Base-by-base conservation (phyloP, 2,113 vertebrate genomes). In the Orthonyx spaldingii region DNA sequence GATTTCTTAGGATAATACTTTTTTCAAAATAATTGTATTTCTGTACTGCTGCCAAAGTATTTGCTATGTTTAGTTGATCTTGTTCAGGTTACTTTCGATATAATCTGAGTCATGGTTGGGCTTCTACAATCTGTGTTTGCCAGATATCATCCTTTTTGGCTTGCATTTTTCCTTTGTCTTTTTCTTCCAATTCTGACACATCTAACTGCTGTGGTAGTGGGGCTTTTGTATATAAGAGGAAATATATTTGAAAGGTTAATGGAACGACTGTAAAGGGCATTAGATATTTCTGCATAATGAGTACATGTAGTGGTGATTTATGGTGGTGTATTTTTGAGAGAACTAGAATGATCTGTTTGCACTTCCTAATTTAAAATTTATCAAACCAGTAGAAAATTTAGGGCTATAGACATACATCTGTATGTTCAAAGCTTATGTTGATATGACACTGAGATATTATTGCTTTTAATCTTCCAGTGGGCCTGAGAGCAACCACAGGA, bases 71-170 rank as follows among this genome's bases (percentile, higher is more conserved):
- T 33, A 44, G 9, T 21, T 79, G n/a, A 47, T 79, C 28, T 82
- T 3, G 16, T 78, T 42, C 28, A 55, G 9, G 1, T 68, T 75
- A 33, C 4, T 63, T 82, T 68, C 0, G 0, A 20, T 82, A 39
- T 44, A 32, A 26, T 79, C 30, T 33, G 30, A 68, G 19, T 84
- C 24, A 32, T 53, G 12, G 10, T 30, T 78, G 37, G 21, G 10
- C 33, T 82, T 81, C 65, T 53, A 5, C 42, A 42, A 61, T 61
- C 13, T 66, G 5, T 41, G 5, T 55, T 84, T 91, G 33, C 22
- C 64, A 84, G 59, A 14, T 46, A 37, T 1, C 1, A 2, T 59
- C 37, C 11, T 64, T 74, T 61, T 89, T 66, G 37, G 10, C 8
- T 84, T 63, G 6, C 0, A 0, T 52, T 85, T 79, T 83, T 84